phyloP scores from a whole-genome alignment of 2,797 vertebrate genomes.

The Trichosurus vulpecula region DNA sequence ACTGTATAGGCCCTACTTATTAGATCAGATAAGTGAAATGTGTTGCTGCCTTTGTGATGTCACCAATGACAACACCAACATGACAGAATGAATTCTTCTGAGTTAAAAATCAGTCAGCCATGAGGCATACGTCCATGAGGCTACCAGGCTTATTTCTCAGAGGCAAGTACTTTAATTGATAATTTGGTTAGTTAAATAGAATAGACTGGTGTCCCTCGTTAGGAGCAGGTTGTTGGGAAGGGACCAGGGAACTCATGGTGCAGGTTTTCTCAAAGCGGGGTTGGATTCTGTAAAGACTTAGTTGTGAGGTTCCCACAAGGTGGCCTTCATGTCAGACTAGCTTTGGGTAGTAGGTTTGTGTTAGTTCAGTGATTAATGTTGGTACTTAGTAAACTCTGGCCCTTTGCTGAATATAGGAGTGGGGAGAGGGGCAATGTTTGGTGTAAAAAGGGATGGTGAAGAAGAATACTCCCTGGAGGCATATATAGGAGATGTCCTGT shows the following conservation, averaged over 20 bases:
- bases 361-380: not conserved
- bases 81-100: slow-evolving; percentile 38
- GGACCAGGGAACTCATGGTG: not conserved
- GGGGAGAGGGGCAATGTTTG: not conserved
- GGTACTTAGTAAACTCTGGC: not conserved
- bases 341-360: not conserved
- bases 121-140: slow-evolving; percentile 11
- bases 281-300: not conserved
- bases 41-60: slow-evolving; percentile 70
- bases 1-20: not conserved
- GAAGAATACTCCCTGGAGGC: not conserved
- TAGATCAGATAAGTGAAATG: slow-evolving; percentile 21
- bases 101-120: slow-evolving; percentile 32
- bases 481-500: not conserved
- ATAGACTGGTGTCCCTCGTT: slow-evolving; percentile 16
- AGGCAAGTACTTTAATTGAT: not conserved
- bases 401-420: not conserved
- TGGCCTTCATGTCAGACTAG: not conserved
- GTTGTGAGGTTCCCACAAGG: not conserved
- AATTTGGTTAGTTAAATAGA: slow-evolving; percentile 50
- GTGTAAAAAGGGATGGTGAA: not conserved
- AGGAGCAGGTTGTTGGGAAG: not conserved
- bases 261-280: not conserved
- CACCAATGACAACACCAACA: slow-evolving; percentile 57
- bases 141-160: slow-evolving; percentile 44